phyloP scores from a whole-genome alignment of 2,888 invertebrate species.

The Blastobasis adustella region DNA sequence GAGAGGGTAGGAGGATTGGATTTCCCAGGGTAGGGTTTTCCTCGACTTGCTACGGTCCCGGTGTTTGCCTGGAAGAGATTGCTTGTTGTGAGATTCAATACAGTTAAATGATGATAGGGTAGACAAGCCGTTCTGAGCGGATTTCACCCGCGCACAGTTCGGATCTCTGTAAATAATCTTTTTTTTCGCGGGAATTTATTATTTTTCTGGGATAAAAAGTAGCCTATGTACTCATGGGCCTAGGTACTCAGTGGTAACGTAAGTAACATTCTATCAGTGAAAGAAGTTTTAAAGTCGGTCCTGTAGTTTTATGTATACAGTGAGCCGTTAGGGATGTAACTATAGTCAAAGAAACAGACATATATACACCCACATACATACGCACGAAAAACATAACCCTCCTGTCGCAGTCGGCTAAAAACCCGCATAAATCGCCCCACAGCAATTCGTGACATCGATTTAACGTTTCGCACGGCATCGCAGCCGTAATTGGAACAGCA shows the following conservation, averaged over 20 bases:
- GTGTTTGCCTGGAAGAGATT: slow-evolving; percentile 42
- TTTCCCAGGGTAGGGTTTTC: slow-evolving; percentile 37
- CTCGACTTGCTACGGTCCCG: slow-evolving; percentile 39
- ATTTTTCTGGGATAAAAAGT: no score
- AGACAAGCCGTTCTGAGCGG: background rate
- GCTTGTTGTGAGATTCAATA: background rate
- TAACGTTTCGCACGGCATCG: no score
- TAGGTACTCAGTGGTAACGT: slow-evolving; percentile 11
- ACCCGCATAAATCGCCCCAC: background rate
- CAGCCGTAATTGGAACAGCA: no score
- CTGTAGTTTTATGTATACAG: no score
- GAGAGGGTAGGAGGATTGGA: slow-evolving; percentile 46
- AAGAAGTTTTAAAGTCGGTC: background rate
- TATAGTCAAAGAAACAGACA: background rate
- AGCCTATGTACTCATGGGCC: no score
- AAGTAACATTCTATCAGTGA: background rate
- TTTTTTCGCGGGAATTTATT: slow-evolving; percentile 27
- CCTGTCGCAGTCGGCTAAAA: background rate
- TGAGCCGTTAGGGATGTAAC: no score
- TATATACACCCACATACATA: background rate
- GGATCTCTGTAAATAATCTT: slow-evolving; percentile 39
- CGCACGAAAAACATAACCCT: background rate
- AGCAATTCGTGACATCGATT: no score
- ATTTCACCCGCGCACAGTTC: slow-evolving; percentile 1
- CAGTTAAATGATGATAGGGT: background rate